Conservation (phyloP, 1,140 invertebrate genomes). For the Diorhabda elongata region DNA sequence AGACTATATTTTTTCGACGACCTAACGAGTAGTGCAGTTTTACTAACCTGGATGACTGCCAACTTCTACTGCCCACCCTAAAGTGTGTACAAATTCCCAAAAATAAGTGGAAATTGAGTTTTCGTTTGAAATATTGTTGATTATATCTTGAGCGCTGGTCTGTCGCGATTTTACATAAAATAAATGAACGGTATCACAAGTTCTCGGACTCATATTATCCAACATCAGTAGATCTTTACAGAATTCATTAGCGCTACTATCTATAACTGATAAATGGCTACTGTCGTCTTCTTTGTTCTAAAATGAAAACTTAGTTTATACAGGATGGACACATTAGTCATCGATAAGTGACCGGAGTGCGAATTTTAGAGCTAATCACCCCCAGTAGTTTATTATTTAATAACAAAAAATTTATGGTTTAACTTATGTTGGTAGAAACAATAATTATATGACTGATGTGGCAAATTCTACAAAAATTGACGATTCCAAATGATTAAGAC, state of each 20-base stretch:
- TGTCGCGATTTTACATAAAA: conserved; percentile 92
- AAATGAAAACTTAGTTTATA: background rate
- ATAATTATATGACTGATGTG: too few species aligned
- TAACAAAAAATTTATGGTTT: too few species aligned
- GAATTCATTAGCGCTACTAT: conserved; percentile 69
- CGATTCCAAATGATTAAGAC: too few species aligned
- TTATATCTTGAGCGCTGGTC: conserved; percentile 68
- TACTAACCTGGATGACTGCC: conserved; percentile 66
- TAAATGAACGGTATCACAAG: conserved; percentile 88
- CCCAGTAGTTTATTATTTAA: too few species aligned
- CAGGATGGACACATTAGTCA: background rate
- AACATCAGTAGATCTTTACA: conserved; percentile 69
- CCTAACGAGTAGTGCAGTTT: background rate
- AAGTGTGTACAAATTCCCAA: conserved; percentile 71
- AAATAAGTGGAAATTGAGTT: conserved; percentile 66
- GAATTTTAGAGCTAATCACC: too few species aligned
- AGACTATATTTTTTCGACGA: background rate
- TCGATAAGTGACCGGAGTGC: conserved; percentile 7
- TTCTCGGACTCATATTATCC: conserved; percentile 77
- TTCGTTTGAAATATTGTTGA: conserved; percentile 62
- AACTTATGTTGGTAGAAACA: too few species aligned
- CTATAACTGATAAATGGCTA: conserved; percentile 68
- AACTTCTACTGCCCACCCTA: conserved; percentile 84
- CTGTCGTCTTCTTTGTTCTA: conserved; percentile 23
- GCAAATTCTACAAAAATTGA: too few species aligned